Evolutionary conservation across 2,797 vertebrate genomes (phyloP), one percentile per base, ranked within the genome.

Genomic region (Gobio occitaniae): DNA sequence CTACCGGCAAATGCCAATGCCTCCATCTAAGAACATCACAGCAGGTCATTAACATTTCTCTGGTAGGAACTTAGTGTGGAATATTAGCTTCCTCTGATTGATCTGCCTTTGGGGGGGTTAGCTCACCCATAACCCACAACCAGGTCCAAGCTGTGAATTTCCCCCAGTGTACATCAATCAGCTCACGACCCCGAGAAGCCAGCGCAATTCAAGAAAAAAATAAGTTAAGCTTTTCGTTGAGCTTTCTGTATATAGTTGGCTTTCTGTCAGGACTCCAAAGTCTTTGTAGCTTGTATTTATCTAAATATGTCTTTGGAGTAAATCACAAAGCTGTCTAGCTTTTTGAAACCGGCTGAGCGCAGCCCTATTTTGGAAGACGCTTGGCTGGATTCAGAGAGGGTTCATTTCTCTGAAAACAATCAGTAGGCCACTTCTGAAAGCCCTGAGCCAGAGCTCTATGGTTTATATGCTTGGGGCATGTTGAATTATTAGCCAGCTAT

Each of bases 201-300:
- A 21, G n/a, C 59, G 25, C 78, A 66, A 84, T 84, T 84, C 65
- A 78, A 84, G 70, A 84, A 77, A 79, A 88, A 88, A 84, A 69
- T 21, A 66, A 48, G 50, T 68, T 44, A 47, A 86, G 78, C 52
- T 83, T 87, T 61, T 75, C 66, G 41, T 71, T 68, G 61, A 84
- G 82, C 80, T 82, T 83, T 88, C 85, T 88, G 75, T 83, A 87
- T 88, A 66, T 48, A 89, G 76, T 77, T 80, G 86, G 85, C 83
- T 87, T 47, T 88, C 82, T 85, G 71, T 88, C 59, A 84, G 84
- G 86, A 90, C 83, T 90, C 89, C 48, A 47, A 87, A 92, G 90
- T 93, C 93, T 94, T 90, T 91, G 86, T 91, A 95, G 91, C 87
- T 91, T 93, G 91, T 93, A 93, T 94, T 95, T 94, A 95, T 95